A percentile compares a stretch with the other conserved stretches of the same genome.
phyloP scores from a whole-genome alignment of 2,113 vertebrate genomes.

The Camelus dromedarius region DNA sequence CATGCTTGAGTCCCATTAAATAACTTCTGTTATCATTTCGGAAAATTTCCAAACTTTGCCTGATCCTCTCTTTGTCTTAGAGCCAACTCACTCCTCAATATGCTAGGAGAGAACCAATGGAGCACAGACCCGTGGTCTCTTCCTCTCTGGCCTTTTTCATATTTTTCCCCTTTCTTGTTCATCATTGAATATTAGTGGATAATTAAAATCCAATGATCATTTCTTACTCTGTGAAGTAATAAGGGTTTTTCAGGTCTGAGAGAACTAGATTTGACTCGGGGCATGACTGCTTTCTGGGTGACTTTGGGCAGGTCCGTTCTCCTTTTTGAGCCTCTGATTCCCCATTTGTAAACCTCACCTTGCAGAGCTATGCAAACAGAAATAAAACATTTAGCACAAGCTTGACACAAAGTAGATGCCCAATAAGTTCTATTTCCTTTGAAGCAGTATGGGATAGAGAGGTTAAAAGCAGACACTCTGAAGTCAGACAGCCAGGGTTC shows the following conservation, averaged over 20 bases:
- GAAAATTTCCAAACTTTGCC: constrained; percentile 9
- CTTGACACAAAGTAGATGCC: background rate
- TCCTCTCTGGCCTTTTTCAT: background rate
- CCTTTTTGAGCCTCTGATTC: background rate
- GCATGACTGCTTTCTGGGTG: background rate
- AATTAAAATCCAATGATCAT: constrained; percentile 4
- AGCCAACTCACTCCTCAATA: background rate
- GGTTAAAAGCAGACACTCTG: background rate
- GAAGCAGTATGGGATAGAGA: background rate
- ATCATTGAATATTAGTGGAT: background rate
- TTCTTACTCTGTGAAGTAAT: background rate
- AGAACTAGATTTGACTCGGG: background rate
- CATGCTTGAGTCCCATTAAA: background rate
- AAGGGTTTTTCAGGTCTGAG: background rate
- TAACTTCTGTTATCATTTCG: background rate
- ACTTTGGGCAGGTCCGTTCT: background rate
- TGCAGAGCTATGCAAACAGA: constrained; percentile 39
- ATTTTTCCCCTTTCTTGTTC: background rate
- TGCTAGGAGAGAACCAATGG: background rate
- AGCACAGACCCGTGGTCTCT: background rate
- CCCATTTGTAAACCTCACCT: background rate
- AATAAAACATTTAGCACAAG: constrained; percentile 25
- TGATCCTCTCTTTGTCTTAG: background rate
- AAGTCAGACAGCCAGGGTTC: background rate
- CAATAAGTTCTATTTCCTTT: background rate